phyloP scores from a whole-genome alignment of 2,888 invertebrate genomes.

The Rosalia funebris region DNA sequence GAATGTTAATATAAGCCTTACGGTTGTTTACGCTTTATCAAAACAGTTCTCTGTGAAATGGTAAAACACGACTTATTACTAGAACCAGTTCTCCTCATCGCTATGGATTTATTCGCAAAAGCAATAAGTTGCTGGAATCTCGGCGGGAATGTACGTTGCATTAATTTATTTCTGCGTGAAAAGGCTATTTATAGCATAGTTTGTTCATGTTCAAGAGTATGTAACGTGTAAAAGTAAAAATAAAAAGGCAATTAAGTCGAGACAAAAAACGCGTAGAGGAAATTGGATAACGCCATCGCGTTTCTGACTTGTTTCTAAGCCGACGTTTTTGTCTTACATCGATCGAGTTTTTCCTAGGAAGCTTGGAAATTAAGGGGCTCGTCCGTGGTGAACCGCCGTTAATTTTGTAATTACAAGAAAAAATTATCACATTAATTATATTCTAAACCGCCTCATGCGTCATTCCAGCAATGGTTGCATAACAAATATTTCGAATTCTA shows the following conservation, averaged over 20 bases:
- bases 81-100: not conserved
- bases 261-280: not conserved
- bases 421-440: no score
- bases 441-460: no score
- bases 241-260: not conserved
- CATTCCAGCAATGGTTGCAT: no score
- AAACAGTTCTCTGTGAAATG: not conserved
- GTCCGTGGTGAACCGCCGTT: no score
- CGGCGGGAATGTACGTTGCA: not conserved
- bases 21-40: not conserved
- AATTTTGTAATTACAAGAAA: no score
- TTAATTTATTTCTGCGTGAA: not conserved
- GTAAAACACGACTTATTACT: not conserved
- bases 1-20: no score
- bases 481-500: no score
- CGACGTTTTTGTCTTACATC: not conserved
- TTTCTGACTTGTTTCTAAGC: not conserved
- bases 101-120: not conserved
- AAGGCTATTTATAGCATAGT: not conserved
- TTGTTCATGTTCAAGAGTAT: not conserved
- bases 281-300: not conserved
- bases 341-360: no score
- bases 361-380: no score
- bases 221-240: not conserved
- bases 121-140: not conserved